Evolutionary conservation across 1,140 invertebrate species (phyloP), one percentile per base, ranked within the genome.

Genomic region (Littorina saxatilis): DNA sequence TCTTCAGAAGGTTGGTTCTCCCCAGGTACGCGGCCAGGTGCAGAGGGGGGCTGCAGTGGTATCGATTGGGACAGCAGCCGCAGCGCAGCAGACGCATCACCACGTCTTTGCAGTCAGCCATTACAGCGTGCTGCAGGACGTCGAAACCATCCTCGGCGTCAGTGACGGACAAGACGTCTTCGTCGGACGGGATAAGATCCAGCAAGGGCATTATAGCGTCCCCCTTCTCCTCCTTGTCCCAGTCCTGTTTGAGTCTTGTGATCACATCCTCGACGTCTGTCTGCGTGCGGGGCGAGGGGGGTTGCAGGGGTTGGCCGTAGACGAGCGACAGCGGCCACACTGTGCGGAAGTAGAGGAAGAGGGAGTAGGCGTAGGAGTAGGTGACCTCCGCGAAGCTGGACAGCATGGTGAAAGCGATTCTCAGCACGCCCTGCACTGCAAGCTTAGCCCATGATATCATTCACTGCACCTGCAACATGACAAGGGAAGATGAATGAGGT

Each of bases 1-100:
- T 39, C 76, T 89, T 39, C 1, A 91, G 81, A n/a, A 92, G 81
- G 15, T 82, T 52, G 3, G 61, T 43, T 72, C 89, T 68, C 15
- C 91, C 91, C 0, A 88, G 74, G 74, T 83, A 83, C 15, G 88
- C 87, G 15, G 91, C 88, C 27, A 92, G 72, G 80, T 91, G 90
- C 20, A 88, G 84, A 4, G 90, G 88, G 27, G 86, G 83, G 66
- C 87, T 91, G 77, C 90, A 91, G 23, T 79, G 39, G 39, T 86
- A 82, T 29, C 81, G 29, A 43, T 85, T 39, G 11, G 68, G 55
- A 37, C 80, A 76, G 37, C 81, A 83, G 0, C 81, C 70, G 39
- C 86, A 82, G 15, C 70, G 79, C 13, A 90, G 61, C n/a, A 92
- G 73, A 13, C 84, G 35, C 58, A 79, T 47, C 15, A 90, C 83